phyloP scores from a whole-genome alignment of 2,113 vertebrate genomes.

The Lethenteron camtschaticum region DNA sequence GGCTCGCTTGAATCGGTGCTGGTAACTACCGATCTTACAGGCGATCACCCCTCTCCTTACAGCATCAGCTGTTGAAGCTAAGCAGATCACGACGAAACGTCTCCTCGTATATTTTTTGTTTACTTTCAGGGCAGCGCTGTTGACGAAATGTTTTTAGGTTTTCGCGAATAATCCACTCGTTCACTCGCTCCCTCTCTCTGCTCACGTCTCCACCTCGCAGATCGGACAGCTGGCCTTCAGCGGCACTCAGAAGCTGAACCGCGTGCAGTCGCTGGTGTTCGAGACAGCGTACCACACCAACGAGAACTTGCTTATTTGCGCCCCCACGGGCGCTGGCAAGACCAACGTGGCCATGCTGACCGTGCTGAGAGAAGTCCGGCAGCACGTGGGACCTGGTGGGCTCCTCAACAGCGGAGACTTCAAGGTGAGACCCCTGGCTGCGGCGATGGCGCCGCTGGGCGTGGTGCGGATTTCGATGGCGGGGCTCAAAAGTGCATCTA shows the following conservation, averaged over 20 bases:
- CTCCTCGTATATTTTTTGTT: too few species aligned
- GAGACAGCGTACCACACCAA: constrained; percentile 96
- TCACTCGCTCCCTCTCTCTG: neutral
- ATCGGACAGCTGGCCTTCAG: constrained; percentile 81
- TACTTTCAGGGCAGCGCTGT: too few species aligned
- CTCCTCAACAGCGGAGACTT: constrained; percentile 89
- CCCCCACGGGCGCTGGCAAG: constrained; percentile 86
- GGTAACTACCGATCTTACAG: too few species aligned
- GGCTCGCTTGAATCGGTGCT: too few species aligned
- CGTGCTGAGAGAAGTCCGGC: constrained; percentile 72
- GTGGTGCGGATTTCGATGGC: too few species aligned
- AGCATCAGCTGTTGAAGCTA: too few species aligned
- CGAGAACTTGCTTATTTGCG: constrained; percentile 83
- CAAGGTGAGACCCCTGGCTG: constrained; percentile 33
- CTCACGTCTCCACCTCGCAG: constrained; percentile 22
- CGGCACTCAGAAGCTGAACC: constrained; percentile 64
- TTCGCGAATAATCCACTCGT: too few species aligned
- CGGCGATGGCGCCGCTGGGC: too few species aligned
- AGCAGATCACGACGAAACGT: too few species aligned
- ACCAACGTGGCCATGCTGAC: constrained; percentile 96
- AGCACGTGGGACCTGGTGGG: constrained; percentile 56
- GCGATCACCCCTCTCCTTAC: too few species aligned
- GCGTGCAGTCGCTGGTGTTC: constrained; percentile 87
- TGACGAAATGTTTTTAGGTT: too few species aligned
- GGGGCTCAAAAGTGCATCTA: too few species aligned